Conservation (phyloP, 2,888 invertebrate genomes). For the Girardia tigrina region DNA sequence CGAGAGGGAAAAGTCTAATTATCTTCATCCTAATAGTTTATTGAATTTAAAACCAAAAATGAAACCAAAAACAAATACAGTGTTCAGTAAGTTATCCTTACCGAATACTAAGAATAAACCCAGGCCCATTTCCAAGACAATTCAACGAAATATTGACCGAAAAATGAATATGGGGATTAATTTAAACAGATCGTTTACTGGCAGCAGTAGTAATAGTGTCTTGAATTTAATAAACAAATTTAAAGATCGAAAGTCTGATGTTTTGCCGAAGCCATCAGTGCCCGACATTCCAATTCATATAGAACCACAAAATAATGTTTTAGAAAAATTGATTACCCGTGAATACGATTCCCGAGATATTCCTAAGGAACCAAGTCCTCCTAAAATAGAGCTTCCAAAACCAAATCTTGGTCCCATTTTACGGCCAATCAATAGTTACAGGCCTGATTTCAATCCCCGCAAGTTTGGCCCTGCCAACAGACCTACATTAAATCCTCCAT, state of each 20-base stretch:
- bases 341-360: neutral
- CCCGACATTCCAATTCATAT: neutral
- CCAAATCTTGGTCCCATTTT: neutral
- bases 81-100: too few species aligned
- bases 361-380: neutral
- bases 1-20: too few species aligned
- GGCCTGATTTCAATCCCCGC: slow-evolving; percentile 1
- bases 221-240: neutral
- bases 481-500: neutral
- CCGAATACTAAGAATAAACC: too few species aligned
- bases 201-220: neutral
- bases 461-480: neutral
- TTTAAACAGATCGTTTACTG: neutral
- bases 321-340: neutral
- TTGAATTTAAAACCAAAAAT: too few species aligned
- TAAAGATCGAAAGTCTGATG: neutral
- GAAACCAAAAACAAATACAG: too few species aligned
- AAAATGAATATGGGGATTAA: neutral
- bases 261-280: neutral
- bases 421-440: neutral
- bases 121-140: neutral
- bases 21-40: too few species aligned
- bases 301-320: neutral
- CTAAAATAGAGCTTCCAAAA: neutral
- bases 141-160: neutral